Evolutionary conservation across 1,140 invertebrate species (phyloP).

Genomic region (Mycetomoellerius zeteki): DNA sequence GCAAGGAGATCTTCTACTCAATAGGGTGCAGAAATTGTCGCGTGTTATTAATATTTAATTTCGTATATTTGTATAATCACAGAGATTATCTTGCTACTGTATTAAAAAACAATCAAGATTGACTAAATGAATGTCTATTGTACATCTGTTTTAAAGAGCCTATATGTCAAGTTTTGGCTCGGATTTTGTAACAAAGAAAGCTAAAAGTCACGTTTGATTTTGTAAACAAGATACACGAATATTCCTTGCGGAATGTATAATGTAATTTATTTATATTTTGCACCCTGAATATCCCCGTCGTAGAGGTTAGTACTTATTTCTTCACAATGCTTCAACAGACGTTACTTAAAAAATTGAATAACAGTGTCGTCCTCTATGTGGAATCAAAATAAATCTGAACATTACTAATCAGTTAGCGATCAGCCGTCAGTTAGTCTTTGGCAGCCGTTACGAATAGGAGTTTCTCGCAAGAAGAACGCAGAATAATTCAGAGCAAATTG

Average conservation of each 20-base stretch:
- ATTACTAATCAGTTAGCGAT: background rate
- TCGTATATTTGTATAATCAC: conserved; percentile 5
- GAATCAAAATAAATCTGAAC: too few species aligned
- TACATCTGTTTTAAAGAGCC: conserved; percentile 28
- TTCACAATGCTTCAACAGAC: background rate
- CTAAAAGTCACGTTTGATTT: conserved; percentile 13
- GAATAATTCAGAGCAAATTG: background rate
- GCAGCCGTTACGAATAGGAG: too few species aligned
- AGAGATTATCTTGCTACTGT: conserved; percentile 32
- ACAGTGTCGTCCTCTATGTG: background rate
- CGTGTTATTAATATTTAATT: conserved; percentile 99
- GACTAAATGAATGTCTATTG: background rate
- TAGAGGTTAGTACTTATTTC: background rate
- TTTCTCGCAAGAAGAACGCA: background rate
- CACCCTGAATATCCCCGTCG: background rate
- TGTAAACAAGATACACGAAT: conserved; percentile 47
- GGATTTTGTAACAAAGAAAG: conserved; percentile 45
- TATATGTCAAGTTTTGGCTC: conserved; percentile 10
- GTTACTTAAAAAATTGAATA: background rate
- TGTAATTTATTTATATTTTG: conserved; percentile 3
- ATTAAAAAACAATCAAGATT: conserved; percentile 7
- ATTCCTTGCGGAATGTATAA: background rate
- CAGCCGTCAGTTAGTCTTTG: too few species aligned
- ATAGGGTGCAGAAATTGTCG: conserved; percentile 99
- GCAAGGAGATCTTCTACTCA: conserved; percentile 98